These are phyloP conservation scores for Hipposideros armiger DNA, from an alignment of 2,113 vertebrate species.

Conservation along the genomic window DNA sequence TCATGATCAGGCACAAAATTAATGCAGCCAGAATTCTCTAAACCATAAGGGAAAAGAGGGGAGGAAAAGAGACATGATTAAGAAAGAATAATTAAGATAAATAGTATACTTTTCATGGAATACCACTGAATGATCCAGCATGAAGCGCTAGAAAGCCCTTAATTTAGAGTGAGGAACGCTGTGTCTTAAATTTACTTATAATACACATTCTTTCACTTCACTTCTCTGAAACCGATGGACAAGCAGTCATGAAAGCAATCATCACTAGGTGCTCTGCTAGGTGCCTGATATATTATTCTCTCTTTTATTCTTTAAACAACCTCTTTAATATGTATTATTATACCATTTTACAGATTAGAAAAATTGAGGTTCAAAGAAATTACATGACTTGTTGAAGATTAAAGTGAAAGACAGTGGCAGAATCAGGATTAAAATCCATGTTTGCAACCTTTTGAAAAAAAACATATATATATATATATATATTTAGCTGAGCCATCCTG, in stretches of 20 bases:
- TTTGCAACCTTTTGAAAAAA: not conserved
- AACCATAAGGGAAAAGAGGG: not conserved
- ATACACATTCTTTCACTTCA: not conserved
- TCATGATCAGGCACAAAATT: conserved; percentile 20
- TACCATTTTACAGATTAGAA: conserved; percentile 59
- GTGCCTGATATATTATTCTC: not conserved
- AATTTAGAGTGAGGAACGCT: conserved; percentile 13
- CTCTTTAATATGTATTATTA: conserved; percentile 4
- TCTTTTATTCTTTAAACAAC: conserved; percentile 1
- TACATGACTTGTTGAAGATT: conserved; percentile 42
- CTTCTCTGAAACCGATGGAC: conserved; percentile 30
- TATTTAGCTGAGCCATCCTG: too few relatives aligned
- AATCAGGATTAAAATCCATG: conserved; percentile 38
- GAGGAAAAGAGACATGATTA: not conserved
- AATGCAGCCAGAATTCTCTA: conserved; percentile 20
- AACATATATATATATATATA: too few relatives aligned
- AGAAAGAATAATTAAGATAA: conserved; percentile 33
- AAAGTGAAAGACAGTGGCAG: conserved; percentile 29
- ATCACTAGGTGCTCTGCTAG: not conserved
- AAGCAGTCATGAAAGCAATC: not conserved
- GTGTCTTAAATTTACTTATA: conserved; percentile 5
- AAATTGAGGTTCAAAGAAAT: conserved; percentile 27
- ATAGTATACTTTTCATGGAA: conserved; percentile 17
- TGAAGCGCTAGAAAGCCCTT: not conserved
- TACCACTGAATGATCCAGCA: not conserved